These are phyloP conservation scores for Mastomys coucha DNA, from an alignment of 2,113 vertebrate genomes.

Conservation along the genomic window DNA sequence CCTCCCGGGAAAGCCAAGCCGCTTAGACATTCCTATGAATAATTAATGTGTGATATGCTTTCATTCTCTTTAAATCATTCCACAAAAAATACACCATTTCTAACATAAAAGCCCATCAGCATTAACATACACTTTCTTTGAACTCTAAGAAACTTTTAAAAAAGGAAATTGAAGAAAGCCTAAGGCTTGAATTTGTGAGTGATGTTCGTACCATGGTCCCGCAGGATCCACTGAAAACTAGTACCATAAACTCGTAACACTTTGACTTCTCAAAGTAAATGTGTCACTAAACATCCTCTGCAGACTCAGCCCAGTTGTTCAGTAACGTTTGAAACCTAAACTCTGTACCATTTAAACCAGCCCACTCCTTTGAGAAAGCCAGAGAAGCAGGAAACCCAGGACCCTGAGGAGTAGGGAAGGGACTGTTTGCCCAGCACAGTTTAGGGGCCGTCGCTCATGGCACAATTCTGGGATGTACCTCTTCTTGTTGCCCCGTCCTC, in stretches of 20 bases:
- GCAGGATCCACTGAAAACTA: background rate
- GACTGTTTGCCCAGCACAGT: too few species aligned
- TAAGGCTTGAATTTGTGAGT: background rate
- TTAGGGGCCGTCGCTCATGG: too few species aligned
- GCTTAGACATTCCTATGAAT: background rate
- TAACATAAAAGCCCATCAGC: background rate
- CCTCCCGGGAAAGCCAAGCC: background rate
- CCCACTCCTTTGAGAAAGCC: background rate
- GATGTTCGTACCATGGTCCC: background rate
- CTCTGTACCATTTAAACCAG: background rate
- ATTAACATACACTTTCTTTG: background rate
- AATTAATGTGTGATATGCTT: background rate
- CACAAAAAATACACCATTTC: slow-evolving; percentile 18
- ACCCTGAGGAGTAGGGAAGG: background rate
- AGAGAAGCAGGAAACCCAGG: accelerated
- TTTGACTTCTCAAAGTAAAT: slow-evolving; percentile 34
- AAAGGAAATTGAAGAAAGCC: background rate
- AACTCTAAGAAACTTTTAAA: background rate
- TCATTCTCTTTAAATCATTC: background rate
- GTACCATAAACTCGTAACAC: background rate
- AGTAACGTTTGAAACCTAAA: background rate
- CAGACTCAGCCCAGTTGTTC: background rate
- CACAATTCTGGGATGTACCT: accelerated
- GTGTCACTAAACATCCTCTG: background rate
- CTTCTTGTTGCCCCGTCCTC: background rate